Evolutionary conservation across 2,888 invertebrate genomes (phyloP), one percentile per base, ranked within the genome.

Genomic region (Atherix ibis): DNA sequence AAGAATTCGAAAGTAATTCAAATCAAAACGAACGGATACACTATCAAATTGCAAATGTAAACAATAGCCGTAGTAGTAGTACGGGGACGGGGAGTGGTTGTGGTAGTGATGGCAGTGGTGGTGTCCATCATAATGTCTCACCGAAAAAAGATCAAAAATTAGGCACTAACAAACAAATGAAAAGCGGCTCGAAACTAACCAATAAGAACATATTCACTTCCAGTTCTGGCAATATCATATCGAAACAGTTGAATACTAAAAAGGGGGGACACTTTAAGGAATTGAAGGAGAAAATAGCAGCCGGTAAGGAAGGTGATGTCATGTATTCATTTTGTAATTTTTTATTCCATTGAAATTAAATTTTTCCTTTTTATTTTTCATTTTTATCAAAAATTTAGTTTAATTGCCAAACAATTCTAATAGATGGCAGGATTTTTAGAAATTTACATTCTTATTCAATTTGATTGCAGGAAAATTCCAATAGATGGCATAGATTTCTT

Each of bases 221-320:
- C 15, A 37, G 31, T 25, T 18, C 43, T 4, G 36, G 39, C 1
- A 41, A 41, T 54, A 59, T 44, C 37, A 58, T 35, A 48, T 49
- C 18, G 47, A 50, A 43, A 45, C 57, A 41, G 47, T 48, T 32
- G 5, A 44, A 46, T 27, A 63, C 54, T 42, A 56, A 56, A 31
- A 53, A 53, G 22, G 54, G 61, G 1, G 66, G 66, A 0, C 68
- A 68, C 44, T 68, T 70, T 42, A 66, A 64, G 44, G 70, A 69
- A 38, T 48, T 70, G 17, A 70, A 70, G 44, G 68, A 70, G 36
- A 64, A 64, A 45, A 61, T 69, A 27, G 62, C 63, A 1, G 60
- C 66, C 1, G 59, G 64, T 37, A 64, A 64, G 43, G 57, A 63
- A 38, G 62, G 54, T 51, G 40, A 41, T 36, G n/a, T n/a, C n/a